Evolutionary conservation across 2,113 vertebrate genomes (phyloP).

Genomic region (Marmota monax): DNA sequence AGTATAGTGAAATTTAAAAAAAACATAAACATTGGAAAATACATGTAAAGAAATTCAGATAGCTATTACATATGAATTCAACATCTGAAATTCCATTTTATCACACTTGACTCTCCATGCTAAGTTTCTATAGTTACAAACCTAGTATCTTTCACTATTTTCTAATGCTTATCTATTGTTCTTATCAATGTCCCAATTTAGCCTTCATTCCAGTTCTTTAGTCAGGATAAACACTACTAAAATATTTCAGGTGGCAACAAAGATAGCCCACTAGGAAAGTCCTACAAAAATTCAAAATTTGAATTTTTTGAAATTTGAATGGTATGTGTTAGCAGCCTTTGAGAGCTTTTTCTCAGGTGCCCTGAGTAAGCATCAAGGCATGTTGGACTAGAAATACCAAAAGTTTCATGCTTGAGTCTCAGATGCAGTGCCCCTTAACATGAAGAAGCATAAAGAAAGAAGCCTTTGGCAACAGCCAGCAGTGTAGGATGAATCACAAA

Average conservation of each 20-base stretch:
- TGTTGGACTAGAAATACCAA: neutral
- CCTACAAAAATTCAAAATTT: neutral
- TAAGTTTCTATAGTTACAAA: slow-evolving; percentile 6
- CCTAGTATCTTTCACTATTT: neutral
- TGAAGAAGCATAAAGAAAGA: neutral
- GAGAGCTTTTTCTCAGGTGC: neutral
- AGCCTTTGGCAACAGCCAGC: neutral
- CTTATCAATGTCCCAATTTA: neutral
- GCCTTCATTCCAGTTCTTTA: neutral
- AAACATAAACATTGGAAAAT: neutral
- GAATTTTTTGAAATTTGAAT: no score
- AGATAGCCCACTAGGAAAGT: neutral
- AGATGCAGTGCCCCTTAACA: neutral
- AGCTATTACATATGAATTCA: neutral
- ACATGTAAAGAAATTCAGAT: neutral
- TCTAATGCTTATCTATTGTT: neutral
- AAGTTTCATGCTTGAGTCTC: neutral
- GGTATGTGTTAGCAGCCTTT: neutral
- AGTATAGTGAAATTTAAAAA: slow-evolving; percentile 25
- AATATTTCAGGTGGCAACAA: neutral
- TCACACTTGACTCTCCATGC: neutral
- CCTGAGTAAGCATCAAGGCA: neutral
- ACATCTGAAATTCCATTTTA: slow-evolving; percentile 10
- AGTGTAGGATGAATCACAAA: neutral
- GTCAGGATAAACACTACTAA: neutral